Conservation (phyloP, 2,113 vertebrate species). For the Pterocles gutturalis region DNA sequence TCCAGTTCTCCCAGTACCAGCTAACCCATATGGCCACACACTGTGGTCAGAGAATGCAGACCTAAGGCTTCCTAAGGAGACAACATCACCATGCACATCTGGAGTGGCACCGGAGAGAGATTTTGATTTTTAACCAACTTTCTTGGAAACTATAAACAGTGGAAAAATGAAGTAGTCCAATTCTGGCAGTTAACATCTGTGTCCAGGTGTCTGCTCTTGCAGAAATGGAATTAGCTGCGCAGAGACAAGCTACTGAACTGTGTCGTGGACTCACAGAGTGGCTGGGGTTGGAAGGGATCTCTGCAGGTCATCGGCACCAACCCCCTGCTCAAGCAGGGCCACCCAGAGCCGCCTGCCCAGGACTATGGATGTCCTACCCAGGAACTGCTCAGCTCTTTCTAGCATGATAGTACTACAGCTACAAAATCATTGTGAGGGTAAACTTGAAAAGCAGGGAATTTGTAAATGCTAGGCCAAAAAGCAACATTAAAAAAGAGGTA, state of each 20-base stretch:
- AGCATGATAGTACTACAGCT: not conserved
- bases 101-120: not conserved
- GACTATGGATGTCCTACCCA: not conserved
- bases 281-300: not conserved
- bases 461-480: not conserved
- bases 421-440: not conserved
- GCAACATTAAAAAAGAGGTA: not conserved
- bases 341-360: fast-evolving
- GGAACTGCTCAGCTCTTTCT: not conserved
- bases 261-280: not conserved
- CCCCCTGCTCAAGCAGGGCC: not conserved
- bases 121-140: not conserved
- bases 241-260: not conserved
- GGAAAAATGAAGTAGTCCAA: not conserved
- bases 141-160: not conserved
- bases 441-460: not conserved
- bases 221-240: not conserved
- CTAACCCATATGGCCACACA: not conserved
- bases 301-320: not conserved
- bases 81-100: not conserved
- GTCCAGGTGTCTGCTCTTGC: not conserved
- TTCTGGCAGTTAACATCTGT: not conserved
- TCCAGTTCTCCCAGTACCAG: not conserved
- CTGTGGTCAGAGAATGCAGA: not conserved
- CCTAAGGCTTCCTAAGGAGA: not conserved